Evolutionary conservation across 1,140 invertebrate genomes (phyloP), one percentile per base, ranked within the genome.

Genomic region (Camponotus floridanus): DNA sequence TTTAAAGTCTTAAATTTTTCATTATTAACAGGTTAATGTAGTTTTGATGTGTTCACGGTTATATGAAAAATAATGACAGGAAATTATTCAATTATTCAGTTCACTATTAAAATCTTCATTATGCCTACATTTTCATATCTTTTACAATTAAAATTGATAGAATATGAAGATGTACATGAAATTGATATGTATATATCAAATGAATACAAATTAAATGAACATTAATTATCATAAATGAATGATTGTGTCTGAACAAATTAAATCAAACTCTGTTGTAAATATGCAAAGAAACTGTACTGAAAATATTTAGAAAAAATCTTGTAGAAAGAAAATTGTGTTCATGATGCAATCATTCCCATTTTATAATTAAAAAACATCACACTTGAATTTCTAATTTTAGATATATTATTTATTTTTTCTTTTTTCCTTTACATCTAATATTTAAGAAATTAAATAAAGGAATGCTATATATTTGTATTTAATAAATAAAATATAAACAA

Each of bases 181-280:
- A 26, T 26, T n/a, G 5, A 18, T 7, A 5, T 55, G 51, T n/a
- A n/a, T 8, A n/a, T 57, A 18, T 57, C 7, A 57, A n/a, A 36
- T 64, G 5, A 18, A 64, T 61, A 18, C 21, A 39, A 15, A 55
- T 67, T 4, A 33, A 33, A 64, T 64, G 6, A 64, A 64, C 59
- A 45, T 76, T 62, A 45, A 79, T 68, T 57, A 51, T 68, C 9
- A 18, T 8, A 9, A 70, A 31, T 42, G 42, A 5, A n/a, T 42
- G 73, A 74, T 39, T 76, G 11, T 61, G 11, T 61, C 64, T 76
- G 36, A 31, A 13, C 8, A 55, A 76, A 13, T 80, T 15, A 39
- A 26, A 55, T 36, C 39, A 36, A 48, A 6, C 51, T 13, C n/a
- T 18, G 48, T 51, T 51, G 1, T 18, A 51, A 18, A 51, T 51